Base-by-base conservation (phyloP, 1,140 invertebrate genomes). In the Agrilus planipennis region DNA sequence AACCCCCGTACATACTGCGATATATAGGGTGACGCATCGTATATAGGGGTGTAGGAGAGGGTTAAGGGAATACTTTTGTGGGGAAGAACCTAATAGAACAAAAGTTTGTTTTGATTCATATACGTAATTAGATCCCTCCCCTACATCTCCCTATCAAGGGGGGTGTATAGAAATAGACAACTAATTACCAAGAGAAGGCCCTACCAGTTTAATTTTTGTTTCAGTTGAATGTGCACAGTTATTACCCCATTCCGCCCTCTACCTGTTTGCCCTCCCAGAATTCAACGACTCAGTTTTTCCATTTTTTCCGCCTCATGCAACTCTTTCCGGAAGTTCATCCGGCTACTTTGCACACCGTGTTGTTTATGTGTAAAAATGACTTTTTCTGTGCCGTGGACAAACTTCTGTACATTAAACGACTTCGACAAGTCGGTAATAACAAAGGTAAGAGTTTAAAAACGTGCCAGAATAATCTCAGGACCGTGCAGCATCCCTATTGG, bases 231-330 rank as follows among this genome's bases (percentile, higher is more conserved):
- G 11, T 11, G 11, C 15, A 35, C 9, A 11, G 18, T 35, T 21
- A 5, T 15, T 5, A n/a, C 17, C 21, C n/a, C n/a, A 35, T 14
- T 35, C 19, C n/a, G 9, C 15, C 15, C 18, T 4, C 1, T 14
- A 35, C 12, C 9, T 39, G 5, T n/a, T n/a, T n/a, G n/a, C n/a
- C n/a, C n/a, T 40, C 42, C 28, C 43, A 47, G 28, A 39, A 53
- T 19, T 52, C 54, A 1, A 53, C 52, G 1, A 52, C 36, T 10
- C 51, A 55, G 32, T 60, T 60, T 41, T 60, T 58, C 41, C 52
- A 59, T 37, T 61, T 61, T 43, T 34, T 61, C 7, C 52, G 57
- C 12, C 41, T 61, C 23, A 60, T 61, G 57, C 55, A 61, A 35
- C 41, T 61, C 6, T 61, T 61, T 47, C 58, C 58, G 0, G 51